phyloP scores from a whole-genome alignment of 2,888 invertebrate species.

The Rhagophthalmus giganteus region DNA sequence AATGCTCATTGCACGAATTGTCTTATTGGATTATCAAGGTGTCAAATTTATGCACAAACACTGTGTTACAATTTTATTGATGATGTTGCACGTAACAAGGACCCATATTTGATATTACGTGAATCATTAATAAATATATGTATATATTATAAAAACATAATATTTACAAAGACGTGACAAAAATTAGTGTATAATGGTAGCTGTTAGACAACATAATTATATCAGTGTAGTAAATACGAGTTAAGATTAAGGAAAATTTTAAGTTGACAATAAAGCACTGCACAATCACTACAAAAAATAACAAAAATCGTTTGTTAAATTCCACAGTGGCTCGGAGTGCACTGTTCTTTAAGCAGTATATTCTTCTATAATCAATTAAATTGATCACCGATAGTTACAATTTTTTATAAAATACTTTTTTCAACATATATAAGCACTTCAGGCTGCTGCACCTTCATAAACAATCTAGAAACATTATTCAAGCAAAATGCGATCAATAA shows the following conservation, averaged over 20 bases:
- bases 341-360: constrained; percentile 22
- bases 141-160: constrained; percentile 56
- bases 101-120: constrained; percentile 34
- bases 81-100: constrained; percentile 42
- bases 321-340: constrained; percentile 19
- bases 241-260: constrained; percentile 29
- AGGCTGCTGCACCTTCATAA: constrained; percentile 38
- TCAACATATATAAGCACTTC: constrained; percentile 36
- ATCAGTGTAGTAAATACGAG: constrained; percentile 35
- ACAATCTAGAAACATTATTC: constrained; percentile 44
- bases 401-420: constrained; percentile 23
- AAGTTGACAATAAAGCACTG: constrained; percentile 18
- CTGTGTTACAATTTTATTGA: constrained; percentile 44
- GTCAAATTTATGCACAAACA: constrained; percentile 11
- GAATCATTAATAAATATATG: constrained; percentile 51
- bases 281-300: constrained; percentile 21
- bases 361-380: constrained; percentile 19
- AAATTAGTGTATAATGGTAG: constrained; percentile 47
- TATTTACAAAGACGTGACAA: constrained; percentile 54
- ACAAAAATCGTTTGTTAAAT: constrained; percentile 16
- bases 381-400: constrained; percentile 26
- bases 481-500: constrained; percentile 36
- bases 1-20: no score
- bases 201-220: constrained; percentile 38
- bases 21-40: no score